Base-by-base conservation (phyloP, 2,113 vertebrate species). In the Salvelinus namaycush region DNA sequence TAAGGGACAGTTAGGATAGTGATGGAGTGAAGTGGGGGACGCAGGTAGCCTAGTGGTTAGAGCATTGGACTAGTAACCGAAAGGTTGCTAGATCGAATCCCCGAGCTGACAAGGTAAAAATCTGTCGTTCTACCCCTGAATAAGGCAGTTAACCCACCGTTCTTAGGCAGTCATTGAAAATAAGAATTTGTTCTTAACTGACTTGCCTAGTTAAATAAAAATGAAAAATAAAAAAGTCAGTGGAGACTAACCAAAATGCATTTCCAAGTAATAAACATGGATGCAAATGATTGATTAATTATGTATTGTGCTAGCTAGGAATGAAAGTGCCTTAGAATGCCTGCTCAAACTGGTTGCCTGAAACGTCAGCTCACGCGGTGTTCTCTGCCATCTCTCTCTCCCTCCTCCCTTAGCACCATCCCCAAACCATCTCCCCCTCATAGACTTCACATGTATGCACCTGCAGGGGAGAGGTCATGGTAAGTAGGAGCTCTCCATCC, bases 361-460 rank as follows among this genome's bases (percentile, higher is more conserved):
- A 54, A 80, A 31, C 74, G 76, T 86, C 16, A 51, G n/a, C 84
- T 90, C 80, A 87, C 69, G 59, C 78, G 81, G 76, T 88, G 83
- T 86, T 86, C 84, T 60, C 74, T 31, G 29, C 57, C 29, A 18
- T 51, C 74, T 75, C 51, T 29, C 70, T 29, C 70, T 67, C 70
- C 76, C 34, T 22, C 60, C 67, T 54, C 75, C 59, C 39, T 77
- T 96, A 97, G 96, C 93, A 70, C 95, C 95, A 94, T 95, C 95
- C 93, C 95, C 94, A 93, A 94, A 94, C 94, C 96, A 95, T 95
- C 95, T 95, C 77, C 96, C 96, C 94, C 94, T 96, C 96, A 97
- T 99, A 96, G 97, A 99, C 95, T 98, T 98, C 96, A 95, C 97
- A 96, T 96, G 95, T 97, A 97, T 99, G 97, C 97, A 99, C 89